Base-by-base conservation (phyloP, 2,113 vertebrate species). In the Notarius lentiginosus region DNA sequence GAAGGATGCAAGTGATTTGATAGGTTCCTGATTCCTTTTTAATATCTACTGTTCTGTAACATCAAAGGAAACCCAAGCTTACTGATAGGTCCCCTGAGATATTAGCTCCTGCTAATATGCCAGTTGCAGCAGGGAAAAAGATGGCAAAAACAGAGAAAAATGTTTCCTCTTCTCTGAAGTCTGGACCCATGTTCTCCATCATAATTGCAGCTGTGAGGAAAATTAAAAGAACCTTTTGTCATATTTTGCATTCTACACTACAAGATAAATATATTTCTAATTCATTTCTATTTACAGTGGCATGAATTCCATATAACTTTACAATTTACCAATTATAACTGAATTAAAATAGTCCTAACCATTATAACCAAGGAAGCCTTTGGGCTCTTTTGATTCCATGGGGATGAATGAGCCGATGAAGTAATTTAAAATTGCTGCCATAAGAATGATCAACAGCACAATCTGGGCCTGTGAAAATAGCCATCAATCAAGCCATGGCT, bases 101-200 rank as follows among this genome's bases (percentile, higher is more conserved):
- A 94, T 99, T 99, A 88, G 98, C 98, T 91, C 98, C 98, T 63
- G 98, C 98, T 89, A 99, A 94, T 92, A 99, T 99, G 89, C 98
- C 98, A 70, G 98, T 99, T 88, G 98, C 98, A 90, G 98, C 98
- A 85, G 98, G 98, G 90, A 99, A 99, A 93, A 99, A 99, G 91
- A 99, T 99, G 82, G 98, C 97, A 89, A 99, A 99, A 10, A 99
- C 96, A 0, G 97, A 98, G 92, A 99, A 99, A 92, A 99, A 99
- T 0, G 96, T 96, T 7, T 96, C 96, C 0, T 93, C 94, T 0
- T 95, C 92, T 90, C 97, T 94, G 90, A 99, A 99, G 91, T 97
- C 97, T 12, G 98, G 98, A 87, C 97, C 97, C 91, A 99, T 96
- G 94, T 99, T 99, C 89, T 99, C 98, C 87, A 93, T 90, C 91